Evolutionary conservation across 1,140 invertebrate genomes (phyloP).

Genomic region (Tetramorium simillimum): DNA sequence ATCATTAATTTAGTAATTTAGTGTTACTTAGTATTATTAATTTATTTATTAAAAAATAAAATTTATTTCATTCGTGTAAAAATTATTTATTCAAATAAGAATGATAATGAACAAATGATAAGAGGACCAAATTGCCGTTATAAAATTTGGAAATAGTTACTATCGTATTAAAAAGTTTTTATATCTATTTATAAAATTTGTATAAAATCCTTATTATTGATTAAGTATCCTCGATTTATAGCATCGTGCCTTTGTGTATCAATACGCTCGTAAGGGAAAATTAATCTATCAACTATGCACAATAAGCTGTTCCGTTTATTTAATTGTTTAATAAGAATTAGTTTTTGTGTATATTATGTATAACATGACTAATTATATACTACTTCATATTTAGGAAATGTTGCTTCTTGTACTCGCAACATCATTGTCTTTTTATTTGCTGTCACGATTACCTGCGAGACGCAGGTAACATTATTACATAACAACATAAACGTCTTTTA

Average conservation of each 20-base stretch:
- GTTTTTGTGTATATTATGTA: constrained; percentile 30
- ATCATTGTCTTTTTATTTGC: constrained; percentile 48
- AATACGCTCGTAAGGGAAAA: not conserved
- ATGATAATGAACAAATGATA: not conserved
- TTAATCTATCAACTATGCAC: constrained; percentile 24
- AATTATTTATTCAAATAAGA: not conserved
- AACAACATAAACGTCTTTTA: constrained; percentile 25
- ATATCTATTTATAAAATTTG: constrained; percentile 40
- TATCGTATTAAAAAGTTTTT: not conserved
- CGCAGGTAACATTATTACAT: constrained; percentile 46
- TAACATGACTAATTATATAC: constrained; percentile 55
- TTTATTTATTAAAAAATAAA: not conserved
- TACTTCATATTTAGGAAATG: constrained; percentile 70
- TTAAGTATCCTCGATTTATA: not conserved
- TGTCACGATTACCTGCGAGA: constrained; percentile 43
- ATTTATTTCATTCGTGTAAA: not conserved
- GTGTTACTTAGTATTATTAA: not conserved
- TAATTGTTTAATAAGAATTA: constrained; percentile 13
- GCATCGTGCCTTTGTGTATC: not conserved
- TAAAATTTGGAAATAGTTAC: constrained; percentile 29
- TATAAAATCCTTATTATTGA: constrained; percentile 37
- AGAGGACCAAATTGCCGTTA: not conserved
- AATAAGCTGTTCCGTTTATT: not conserved
- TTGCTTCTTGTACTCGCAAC: constrained; percentile 29
- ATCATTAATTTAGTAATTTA: constrained; percentile 8